Conservation (phyloP, 2,888 invertebrate species). For the Acrobasis suavella region DNA sequence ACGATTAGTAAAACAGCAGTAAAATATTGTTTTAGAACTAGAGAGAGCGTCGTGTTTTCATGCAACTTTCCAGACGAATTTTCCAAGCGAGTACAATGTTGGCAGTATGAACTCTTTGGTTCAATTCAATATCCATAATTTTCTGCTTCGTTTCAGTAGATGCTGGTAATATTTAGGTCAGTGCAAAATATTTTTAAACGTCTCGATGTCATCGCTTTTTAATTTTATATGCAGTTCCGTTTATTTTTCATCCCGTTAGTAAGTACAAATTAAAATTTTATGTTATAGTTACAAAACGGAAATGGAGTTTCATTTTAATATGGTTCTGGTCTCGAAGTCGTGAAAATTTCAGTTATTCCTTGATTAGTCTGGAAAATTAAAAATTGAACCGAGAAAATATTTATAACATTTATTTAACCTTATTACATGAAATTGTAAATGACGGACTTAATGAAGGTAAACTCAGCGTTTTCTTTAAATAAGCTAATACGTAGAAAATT, state of each 20-base stretch:
- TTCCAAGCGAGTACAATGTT: neutral
- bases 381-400: too few species aligned
- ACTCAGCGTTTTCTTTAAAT: too few species aligned
- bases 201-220: neutral
- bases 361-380: too few species aligned
- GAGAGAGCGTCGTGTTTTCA: neutral
- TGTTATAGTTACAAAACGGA: too few species aligned
- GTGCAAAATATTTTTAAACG: neutral
- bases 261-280: too few species aligned
- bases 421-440: too few species aligned
- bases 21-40: conserved; percentile 5
- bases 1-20: conserved; percentile 3
- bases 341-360: too few species aligned
- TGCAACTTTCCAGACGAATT: conserved; percentile 11
- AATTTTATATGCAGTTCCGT: neutral
- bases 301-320: too few species aligned
- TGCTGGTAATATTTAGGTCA: neutral
- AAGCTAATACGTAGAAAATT: too few species aligned
- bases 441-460: too few species aligned
- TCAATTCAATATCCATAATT: conserved; percentile 15
- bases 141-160: conserved; percentile 6
- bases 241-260: neutral
- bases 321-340: too few species aligned
- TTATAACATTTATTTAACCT: too few species aligned
- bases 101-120: neutral